phyloP scores from a whole-genome alignment of 2,888 invertebrate species.

The Stenodera caucasica region DNA sequence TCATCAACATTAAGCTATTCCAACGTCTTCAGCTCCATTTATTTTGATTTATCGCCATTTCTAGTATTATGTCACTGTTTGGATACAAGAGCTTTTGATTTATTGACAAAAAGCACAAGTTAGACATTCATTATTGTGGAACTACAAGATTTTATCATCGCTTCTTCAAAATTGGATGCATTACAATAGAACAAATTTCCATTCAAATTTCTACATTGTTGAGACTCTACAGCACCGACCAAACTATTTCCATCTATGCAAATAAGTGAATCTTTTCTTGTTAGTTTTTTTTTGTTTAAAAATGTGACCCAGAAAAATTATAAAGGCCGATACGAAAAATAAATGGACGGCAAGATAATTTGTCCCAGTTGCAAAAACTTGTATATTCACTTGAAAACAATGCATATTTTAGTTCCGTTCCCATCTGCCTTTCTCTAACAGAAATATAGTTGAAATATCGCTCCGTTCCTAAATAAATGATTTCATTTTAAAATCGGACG shows the following conservation, averaged over 20 bases:
- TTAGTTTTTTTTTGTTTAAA: too few species aligned
- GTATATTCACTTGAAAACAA: slow-evolving; percentile 7
- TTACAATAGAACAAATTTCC: not conserved
- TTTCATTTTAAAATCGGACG: slow-evolving; percentile 12
- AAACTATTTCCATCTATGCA: not conserved
- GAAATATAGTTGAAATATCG: slow-evolving; percentile 10
- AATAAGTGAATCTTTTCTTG: not conserved
- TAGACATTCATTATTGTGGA: not conserved
- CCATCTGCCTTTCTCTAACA: not conserved
- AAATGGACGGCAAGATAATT: not conserved
- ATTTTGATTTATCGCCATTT: slow-evolving; percentile 3
- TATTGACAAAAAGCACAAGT: not conserved
- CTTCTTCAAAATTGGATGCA: not conserved
- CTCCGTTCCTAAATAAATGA: slow-evolving; percentile 9
- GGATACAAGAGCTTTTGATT: not conserved
- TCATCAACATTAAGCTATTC: slow-evolving; percentile 5
- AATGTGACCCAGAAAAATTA: too few species aligned
- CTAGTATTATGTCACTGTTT: not conserved
- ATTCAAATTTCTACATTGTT: not conserved
- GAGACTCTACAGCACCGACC: not conserved
- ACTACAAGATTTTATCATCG: not conserved
- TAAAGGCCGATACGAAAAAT: not conserved
- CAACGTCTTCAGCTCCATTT: slow-evolving; percentile 1
- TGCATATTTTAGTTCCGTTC: not conserved
- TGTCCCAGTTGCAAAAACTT: not conserved